Conservation (phyloP, 2,797 vertebrate species). For the Poeciliopsis turneri region DNA sequence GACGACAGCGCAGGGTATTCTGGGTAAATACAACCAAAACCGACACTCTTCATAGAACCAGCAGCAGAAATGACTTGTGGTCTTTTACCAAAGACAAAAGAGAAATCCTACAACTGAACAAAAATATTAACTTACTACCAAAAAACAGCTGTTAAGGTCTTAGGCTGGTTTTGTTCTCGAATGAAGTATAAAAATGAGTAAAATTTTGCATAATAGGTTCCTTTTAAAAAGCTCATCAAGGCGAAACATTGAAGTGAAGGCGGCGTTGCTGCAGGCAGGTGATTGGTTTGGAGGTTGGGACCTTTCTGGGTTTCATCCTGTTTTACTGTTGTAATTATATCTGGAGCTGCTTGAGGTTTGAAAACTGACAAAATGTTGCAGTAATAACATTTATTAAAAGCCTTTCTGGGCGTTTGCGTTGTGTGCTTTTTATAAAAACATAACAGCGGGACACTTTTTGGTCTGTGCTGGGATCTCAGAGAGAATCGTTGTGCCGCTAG, state of each 20-base stretch:
- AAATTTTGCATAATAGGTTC: too few relatives aligned
- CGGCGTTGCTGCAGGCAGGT: not conserved
- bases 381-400: conserved; percentile 19
- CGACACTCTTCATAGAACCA: too few relatives aligned
- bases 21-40: too few relatives aligned
- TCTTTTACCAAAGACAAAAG: too few relatives aligned
- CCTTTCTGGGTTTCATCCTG: conserved; percentile 12
- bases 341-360: conserved; percentile 5
- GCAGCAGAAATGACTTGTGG: too few relatives aligned
- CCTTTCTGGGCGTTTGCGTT: conserved; percentile 14
- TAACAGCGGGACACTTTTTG: conserved; percentile 45
- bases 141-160: too few relatives aligned
- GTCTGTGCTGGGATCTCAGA: conserved; percentile 42
- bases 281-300: not conserved
- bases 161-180: too few relatives aligned
- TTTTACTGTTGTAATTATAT: conserved; percentile 6
- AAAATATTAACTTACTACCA: too few relatives aligned
- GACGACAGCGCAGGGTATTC: too few relatives aligned
- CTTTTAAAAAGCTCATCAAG: too few relatives aligned
- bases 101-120: too few relatives aligned
- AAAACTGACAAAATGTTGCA: conserved; percentile 7
- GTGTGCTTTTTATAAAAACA: not conserved
- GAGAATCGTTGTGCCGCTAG: conserved; percentile 21
- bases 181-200: too few relatives aligned
- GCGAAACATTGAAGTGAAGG: not conserved